Evolutionary conservation across 2,113 vertebrate genomes (phyloP).

Genomic region (Plecotus auritus): DNA sequence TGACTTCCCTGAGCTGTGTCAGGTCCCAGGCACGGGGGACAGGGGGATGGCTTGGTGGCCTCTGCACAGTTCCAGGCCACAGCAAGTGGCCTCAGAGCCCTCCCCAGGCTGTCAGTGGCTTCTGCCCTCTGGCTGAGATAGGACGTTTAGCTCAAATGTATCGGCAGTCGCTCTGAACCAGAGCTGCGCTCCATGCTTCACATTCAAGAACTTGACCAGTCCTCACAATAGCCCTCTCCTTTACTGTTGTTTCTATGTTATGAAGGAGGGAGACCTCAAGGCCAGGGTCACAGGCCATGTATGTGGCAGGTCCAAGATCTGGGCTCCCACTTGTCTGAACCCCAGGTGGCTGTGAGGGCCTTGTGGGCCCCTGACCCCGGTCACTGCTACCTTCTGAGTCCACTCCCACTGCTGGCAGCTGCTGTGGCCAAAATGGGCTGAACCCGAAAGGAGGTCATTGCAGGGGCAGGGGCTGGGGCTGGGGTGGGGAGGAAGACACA

Average conservation of each 20-base stretch:
- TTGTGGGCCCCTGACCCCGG: background rate
- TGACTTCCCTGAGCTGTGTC: background rate
- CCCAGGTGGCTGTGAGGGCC: background rate
- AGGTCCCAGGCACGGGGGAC: background rate
- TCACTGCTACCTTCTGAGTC: background rate
- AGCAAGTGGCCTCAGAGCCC: background rate
- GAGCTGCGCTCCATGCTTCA: rapidly evolving
- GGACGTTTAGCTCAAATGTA: rapidly evolving
- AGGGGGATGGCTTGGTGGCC: background rate
- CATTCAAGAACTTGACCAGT: rapidly evolving
- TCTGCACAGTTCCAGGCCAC: background rate
- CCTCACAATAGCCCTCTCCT: background rate
- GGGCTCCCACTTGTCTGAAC: background rate
- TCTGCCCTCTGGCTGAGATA: background rate
- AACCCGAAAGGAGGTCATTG: background rate
- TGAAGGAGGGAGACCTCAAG: background rate
- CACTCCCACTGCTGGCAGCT: background rate
- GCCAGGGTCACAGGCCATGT: background rate
- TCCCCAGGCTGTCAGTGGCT: background rate
- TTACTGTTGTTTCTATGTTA: background rate
- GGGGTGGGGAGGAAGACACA: background rate
- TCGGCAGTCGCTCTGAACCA: rapidly evolving
- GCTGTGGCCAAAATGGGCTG: background rate
- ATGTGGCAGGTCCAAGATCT: background rate
- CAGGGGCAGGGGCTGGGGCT: background rate